Percentiles rank a stretch among this genome's conserved stretches.
Evolutionary conservation across 2,888 invertebrate species (phyloP).

Genomic region (Agrotis segetum): DNA sequence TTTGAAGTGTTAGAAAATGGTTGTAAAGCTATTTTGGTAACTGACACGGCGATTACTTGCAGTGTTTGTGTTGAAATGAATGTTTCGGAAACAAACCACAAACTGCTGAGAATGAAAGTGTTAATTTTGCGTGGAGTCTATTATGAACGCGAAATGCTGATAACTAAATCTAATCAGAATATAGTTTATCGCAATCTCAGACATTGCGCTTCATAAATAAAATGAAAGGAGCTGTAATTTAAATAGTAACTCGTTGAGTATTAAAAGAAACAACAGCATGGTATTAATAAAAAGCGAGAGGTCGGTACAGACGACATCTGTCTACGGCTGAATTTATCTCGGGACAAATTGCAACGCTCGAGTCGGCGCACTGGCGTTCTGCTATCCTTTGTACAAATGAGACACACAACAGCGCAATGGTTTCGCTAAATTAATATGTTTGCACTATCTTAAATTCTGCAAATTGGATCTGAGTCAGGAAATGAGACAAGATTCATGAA

Average conservation of each 20-base stretch:
- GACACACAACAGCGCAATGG: conserved; percentile 82
- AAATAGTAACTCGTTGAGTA: conserved; percentile 36
- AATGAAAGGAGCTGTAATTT: conserved; percentile 9
- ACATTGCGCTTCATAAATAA: neutral
- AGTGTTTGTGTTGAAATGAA: conserved; percentile 71
- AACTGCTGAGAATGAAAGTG: conserved; percentile 69
- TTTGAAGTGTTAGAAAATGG: conserved; percentile 88
- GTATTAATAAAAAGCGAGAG: conserved; percentile 73
- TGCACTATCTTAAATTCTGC: conserved; percentile 69
- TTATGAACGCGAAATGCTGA: conserved; percentile 11
- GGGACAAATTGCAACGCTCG: conserved; percentile 85
- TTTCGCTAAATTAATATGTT: conserved; percentile 83
- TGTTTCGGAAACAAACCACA: conserved; percentile 80
- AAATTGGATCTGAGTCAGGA: conserved; percentile 60
- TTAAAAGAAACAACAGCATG: conserved; percentile 51
- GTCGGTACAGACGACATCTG: conserved; percentile 83
- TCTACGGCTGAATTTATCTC: conserved; percentile 87
- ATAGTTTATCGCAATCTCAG: neutral
- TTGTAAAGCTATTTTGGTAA: conserved; percentile 82
- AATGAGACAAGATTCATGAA: conserved; percentile 53
- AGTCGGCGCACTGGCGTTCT: conserved; percentile 66
- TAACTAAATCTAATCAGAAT: neutral
- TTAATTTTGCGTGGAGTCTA: conserved; percentile 45
- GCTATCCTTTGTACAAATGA: conserved; percentile 84
- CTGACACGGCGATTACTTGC: conserved; percentile 71